A percentile compares a stretch with the other conserved stretches of the same genome.
phyloP scores from a whole-genome alignment of 2,888 invertebrate species.

The Hanleya hanleyi region DNA sequence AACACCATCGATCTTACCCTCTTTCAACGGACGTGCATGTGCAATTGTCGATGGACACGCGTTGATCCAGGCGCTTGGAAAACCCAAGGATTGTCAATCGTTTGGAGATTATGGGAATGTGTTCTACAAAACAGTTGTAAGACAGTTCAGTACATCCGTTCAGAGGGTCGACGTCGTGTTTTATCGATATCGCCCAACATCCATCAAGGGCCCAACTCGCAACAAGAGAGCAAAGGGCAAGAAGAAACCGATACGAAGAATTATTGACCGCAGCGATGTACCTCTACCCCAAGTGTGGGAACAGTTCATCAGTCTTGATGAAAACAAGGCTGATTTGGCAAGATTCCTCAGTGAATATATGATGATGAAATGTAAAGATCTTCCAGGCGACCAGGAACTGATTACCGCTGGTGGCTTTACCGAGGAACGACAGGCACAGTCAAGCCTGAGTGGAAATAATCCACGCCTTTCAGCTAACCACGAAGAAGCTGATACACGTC shows the following conservation, averaged over 20 bases:
- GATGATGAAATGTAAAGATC: too few species aligned
- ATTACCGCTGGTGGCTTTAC: too few species aligned
- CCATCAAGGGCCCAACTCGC: not conserved
- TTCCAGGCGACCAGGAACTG: too few species aligned
- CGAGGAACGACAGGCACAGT: too few species aligned
- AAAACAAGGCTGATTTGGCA: too few species aligned
- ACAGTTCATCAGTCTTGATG: too few species aligned
- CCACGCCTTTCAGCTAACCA: too few species aligned
- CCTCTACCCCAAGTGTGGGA: too few species aligned
- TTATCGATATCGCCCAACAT: conserved; percentile 18
- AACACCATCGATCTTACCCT: too few species aligned
- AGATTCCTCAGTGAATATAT: too few species aligned
- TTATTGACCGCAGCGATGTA: not conserved
- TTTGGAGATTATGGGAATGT: conserved; percentile 27
- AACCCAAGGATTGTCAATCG: conserved; percentile 17
- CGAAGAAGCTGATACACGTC: not conserved
- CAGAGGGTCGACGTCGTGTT: conserved; percentile 25
- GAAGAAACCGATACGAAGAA: not conserved
- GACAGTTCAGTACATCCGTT: conserved; percentile 12
- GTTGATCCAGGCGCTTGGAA: conserved; percentile 27
- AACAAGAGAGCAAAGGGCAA: not conserved
- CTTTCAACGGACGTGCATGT: not conserved
- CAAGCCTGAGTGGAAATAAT: too few species aligned
- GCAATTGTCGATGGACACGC: conserved; percentile 29
- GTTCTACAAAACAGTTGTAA: conserved; percentile 12